Base-by-base conservation (phyloP, 2,797 vertebrate genomes). In the Clamator glandarius region DNA sequence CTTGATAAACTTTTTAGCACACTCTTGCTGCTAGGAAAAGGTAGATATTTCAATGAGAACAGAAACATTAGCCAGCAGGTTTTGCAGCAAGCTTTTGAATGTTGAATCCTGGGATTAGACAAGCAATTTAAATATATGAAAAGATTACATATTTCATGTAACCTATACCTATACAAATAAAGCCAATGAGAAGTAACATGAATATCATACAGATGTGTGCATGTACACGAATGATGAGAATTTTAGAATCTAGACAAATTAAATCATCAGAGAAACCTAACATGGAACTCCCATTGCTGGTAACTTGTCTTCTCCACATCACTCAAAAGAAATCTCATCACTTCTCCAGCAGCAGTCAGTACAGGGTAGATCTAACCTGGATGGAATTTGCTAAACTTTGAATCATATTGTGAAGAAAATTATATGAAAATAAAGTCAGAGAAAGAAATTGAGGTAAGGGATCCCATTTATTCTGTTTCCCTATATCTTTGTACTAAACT, bases 1-100 rank as follows among this genome's bases (percentile, higher is more conserved):
- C 64, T 83, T 89, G 95, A 97, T 93, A 96, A 84, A 84, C 88
- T 57, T 91, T 94, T 96, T 75, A 96, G 59, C 80, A 87, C 80
- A 52, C 67, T 82, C 70, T 95, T 75, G 42, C 67, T 92, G 70
- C 62, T 95, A 54, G 91, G 84, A 74, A 70, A 93, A 57, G 96
- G 94, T 80, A n/a, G 92, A 66, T 52, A n/a, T 93, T 95, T 95
- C n/a, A 84, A 73, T 69, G 95, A 83, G 87, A 78, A 57, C 44
- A 55, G 95, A 90, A 90, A 63, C 66, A 50, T 29, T 52, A 88
- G 68, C 50, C 14, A 55, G 75, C 39, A 68, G 79, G 29, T 93
- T 84, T 26, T 87, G 51, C 44, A 75, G 36, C 7, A 29, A 21
- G 57, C 33, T 23, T 18, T 19, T 51, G 44, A 50, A 64, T 1